Evolutionary conservation across 2,113 vertebrate genomes (phyloP), one percentile per base, ranked within the genome.

Genomic region (Pseudopodoces humilis): DNA sequence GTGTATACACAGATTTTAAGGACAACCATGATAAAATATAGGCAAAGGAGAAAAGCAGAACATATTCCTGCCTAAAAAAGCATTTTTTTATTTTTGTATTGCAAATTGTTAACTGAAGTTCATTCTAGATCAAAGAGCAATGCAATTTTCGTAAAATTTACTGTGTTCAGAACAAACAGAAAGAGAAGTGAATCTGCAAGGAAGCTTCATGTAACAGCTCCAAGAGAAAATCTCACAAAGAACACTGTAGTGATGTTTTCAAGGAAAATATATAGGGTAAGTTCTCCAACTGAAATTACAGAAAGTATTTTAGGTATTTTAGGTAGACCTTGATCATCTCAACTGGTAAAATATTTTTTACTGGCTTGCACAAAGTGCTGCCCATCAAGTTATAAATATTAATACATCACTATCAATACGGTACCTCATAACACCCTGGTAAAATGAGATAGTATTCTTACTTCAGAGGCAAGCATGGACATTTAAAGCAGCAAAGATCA

Each of bases 1-100:
- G 88, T 72, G 89, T 27, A 53, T 46, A 64, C 21, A 78, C 16
- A 50, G 62, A 92, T 70, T 92, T 93, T 72, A 81, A 88, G 69
- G 52, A 88, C 76, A 72, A 83, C 52, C 47, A 14, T 37, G 72
- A 65, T 52, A 70, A 89, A 94, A 93, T 60, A 56, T 1, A 92
- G 84, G 46, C 52, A 89, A 93, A 94, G 47, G 2, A 71, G 13
- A 80, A 78, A 95, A 89, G 28, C 44, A 90, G 91, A 96, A 96
- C 59, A 27, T 60, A 89, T 21, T 78, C 39, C 39, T 70, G 68
- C 52, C 43, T 74, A 86, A 55, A 18, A 85, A 89, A 79, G 55
- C 39, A 52, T 63, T 86, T 81, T 59, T 43, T 67, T 67, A 55
- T 64, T 79, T 93, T 94, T 92, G 67, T 49, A 56, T 25, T 74